Evolutionary conservation across 2,797 vertebrate genomes (phyloP).

Genomic region (Hafferia zeledoni): DNA sequence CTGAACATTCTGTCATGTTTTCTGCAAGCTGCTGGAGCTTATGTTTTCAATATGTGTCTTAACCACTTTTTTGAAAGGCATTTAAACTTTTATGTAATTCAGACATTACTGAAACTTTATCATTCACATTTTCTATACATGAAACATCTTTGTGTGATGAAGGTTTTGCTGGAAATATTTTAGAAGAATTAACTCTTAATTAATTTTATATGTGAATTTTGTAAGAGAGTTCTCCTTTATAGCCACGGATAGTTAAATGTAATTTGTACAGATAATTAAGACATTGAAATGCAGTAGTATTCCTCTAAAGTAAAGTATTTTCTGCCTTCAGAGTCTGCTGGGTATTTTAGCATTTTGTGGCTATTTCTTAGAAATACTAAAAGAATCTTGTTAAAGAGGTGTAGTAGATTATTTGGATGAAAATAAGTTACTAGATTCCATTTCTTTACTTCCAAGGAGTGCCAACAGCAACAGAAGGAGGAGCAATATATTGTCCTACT

Average conservation of each 20-base stretch:
- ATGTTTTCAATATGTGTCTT: not conserved
- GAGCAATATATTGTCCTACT: not conserved
- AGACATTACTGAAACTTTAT: not conserved
- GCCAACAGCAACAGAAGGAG: slow-evolving; percentile 3
- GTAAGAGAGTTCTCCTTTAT: not conserved
- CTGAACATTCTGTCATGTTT: not conserved
- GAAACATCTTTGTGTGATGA: not conserved
- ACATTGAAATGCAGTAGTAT: not conserved
- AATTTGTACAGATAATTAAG: not conserved
- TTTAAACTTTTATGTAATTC: not conserved
- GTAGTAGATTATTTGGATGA: not conserved
- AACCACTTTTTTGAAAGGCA: not conserved
- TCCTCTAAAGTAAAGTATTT: not conserved
- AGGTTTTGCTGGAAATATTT: not conserved
- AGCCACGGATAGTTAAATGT: not conserved
- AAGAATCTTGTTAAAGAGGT: not conserved
- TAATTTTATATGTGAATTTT: not conserved
- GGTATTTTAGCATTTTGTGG: not conserved
- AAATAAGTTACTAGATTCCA: not conserved
- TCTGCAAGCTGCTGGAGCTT: not conserved
- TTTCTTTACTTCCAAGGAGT: not conserved
- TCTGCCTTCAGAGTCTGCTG: not conserved
- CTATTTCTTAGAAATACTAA: slow-evolving; percentile 16
- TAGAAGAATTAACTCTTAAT: not conserved
- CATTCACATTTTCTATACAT: not conserved